Conservation (phyloP, 2,888 invertebrate species). For the Nasonovia ribisnigri region DNA sequence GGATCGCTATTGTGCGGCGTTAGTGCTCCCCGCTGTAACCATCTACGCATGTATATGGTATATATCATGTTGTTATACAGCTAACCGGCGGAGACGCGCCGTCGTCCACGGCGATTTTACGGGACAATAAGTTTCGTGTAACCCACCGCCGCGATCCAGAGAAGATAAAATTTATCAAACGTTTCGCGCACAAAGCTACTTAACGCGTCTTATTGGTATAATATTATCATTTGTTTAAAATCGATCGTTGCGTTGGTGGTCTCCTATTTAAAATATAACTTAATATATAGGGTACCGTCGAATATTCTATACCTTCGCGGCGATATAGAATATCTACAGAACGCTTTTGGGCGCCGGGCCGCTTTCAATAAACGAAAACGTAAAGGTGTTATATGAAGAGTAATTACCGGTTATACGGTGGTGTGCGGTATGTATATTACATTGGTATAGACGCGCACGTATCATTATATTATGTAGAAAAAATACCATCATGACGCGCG, state of each 20-base stretch:
- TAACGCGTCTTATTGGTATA: neutral
- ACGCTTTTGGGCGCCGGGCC: neutral
- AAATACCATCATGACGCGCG: conserved; percentile 53
- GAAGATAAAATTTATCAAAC: conserved; percentile 16
- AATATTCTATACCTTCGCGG: neutral
- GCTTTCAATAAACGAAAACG: conserved; percentile 22
- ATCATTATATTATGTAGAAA: conserved; percentile 21
- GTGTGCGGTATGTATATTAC: conserved; percentile 28
- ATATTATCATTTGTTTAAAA: neutral
- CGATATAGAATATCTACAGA: neutral
- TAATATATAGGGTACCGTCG: neutral
- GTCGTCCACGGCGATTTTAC: conserved; percentile 43
- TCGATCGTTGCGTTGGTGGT: neutral
- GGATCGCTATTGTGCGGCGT: conserved; percentile 47
- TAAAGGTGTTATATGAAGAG: conserved; percentile 47
- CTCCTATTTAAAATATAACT: neutral
- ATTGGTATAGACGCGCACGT: neutral
- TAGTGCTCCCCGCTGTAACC: neutral
- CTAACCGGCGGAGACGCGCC: neutral
- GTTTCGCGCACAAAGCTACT: neutral
- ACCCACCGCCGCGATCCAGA: neutral
- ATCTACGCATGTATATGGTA: neutral
- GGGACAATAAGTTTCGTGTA: conserved; percentile 49
- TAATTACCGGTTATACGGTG: conserved; percentile 54
- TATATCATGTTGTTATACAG: neutral